Evolutionary conservation across 2,113 vertebrate genomes (phyloP).

Genomic region (Oxyura jamaicensis): DNA sequence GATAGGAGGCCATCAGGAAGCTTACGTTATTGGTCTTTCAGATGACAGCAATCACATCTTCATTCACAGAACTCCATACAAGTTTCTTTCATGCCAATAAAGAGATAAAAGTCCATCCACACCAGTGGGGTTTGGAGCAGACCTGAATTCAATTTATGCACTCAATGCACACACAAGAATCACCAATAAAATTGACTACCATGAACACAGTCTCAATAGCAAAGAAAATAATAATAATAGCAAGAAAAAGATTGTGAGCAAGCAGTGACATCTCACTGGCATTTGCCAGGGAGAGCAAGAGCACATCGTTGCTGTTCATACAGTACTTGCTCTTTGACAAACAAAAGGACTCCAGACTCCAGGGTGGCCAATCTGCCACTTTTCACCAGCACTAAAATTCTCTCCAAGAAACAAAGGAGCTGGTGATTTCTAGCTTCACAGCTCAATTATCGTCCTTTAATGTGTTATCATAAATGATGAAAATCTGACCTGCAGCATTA

Average conservation of each 20-base stretch:
- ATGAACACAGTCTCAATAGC: not conserved
- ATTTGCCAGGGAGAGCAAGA: not conserved
- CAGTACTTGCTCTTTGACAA: not conserved
- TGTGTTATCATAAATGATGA: not conserved
- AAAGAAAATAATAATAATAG: not conserved
- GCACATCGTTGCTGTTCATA: not conserved
- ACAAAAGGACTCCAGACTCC: not conserved
- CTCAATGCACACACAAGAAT: not conserved
- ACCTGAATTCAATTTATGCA: not conserved
- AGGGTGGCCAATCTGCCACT: not conserved
- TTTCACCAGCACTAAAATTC: not conserved
- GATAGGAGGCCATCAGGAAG: not conserved
- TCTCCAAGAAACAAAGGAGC: not conserved
- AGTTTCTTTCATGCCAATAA: not conserved
- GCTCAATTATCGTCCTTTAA: constrained; percentile 20
- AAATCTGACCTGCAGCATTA: not conserved
- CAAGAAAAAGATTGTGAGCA: not conserved
- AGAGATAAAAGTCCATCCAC: not conserved
- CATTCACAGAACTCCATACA: not conserved
- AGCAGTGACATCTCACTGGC: not conserved
- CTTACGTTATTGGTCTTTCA: not conserved
- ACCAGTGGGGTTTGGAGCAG: not conserved
- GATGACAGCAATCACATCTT: not conserved
- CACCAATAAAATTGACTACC: not conserved
- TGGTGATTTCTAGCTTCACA: not conserved